Percentiles rank a stretch among this genome's conserved stretches.
Evolutionary conservation across 2,797 vertebrate genomes (phyloP).

Genomic region (Acanthurus leucopareius): DNA sequence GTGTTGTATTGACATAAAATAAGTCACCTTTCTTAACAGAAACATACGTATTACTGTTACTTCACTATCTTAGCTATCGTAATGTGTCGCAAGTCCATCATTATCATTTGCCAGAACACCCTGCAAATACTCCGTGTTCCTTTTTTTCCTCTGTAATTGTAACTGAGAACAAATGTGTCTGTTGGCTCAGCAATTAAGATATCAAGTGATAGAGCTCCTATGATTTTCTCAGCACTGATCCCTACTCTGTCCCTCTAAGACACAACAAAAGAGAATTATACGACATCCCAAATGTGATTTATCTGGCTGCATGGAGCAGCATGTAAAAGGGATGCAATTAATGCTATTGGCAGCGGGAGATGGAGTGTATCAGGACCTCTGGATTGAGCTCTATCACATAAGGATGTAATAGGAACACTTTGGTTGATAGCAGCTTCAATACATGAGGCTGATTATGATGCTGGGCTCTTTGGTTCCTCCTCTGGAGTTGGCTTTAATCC

Average conservation of each 20-base stretch:
- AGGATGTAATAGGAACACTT: slow-evolving; percentile 56
- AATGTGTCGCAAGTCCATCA: slow-evolving; percentile 15
- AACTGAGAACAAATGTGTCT: slow-evolving; percentile 43
- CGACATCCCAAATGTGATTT: slow-evolving; percentile 60
- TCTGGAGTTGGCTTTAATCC: slow-evolving; percentile 63
- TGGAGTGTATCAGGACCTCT: slow-evolving; percentile 50
- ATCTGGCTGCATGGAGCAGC: slow-evolving; percentile 32
- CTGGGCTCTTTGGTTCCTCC: slow-evolving; percentile 51
- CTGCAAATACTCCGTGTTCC: slow-evolving; percentile 14
- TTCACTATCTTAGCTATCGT: not conserved
- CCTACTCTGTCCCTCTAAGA: slow-evolving; percentile 33
- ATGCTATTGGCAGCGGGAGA: slow-evolving; percentile 51
- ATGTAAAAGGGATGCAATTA: slow-evolving; percentile 56
- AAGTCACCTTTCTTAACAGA: slow-evolving; percentile 1
- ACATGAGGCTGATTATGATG: slow-evolving; percentile 56
- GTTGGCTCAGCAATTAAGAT: slow-evolving; percentile 58
- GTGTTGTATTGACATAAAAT: not conserved
- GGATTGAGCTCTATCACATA: slow-evolving; percentile 61
- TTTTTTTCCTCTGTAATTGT: slow-evolving; percentile 26
- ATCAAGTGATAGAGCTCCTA: slow-evolving; percentile 48
- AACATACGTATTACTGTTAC: not conserved
- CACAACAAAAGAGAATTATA: slow-evolving; percentile 56
- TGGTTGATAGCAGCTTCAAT: slow-evolving; percentile 50
- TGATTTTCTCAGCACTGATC: slow-evolving; percentile 53
- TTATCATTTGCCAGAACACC: slow-evolving; percentile 19